Base-by-base conservation (phyloP, 92 coral and sea anemone genomes). In the Umimayanthus chanpuru region DNA sequence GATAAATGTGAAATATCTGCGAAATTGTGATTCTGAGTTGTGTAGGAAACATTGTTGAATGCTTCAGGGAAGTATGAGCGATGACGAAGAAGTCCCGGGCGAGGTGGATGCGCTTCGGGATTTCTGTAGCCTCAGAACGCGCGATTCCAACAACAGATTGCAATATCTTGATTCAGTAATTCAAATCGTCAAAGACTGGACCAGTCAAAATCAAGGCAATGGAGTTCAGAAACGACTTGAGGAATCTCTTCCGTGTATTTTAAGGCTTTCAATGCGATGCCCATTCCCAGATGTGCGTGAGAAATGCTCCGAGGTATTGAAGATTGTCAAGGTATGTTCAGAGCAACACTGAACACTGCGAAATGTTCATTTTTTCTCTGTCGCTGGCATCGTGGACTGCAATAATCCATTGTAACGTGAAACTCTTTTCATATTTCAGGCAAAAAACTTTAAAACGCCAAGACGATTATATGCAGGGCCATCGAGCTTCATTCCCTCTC, bases 201-300 rank as follows among this genome's bases (percentile, higher is more conserved):
- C 90, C 26, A 93, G 81, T 90, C 90, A 85, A 64, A 93, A 93
- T 88, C 88, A 50, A 12, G 91, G 89, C 50, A 88, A 94, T 81
- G 96, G 96, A 76, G 81, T 88, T 41, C 83, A 90, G 36, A 91
- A 93, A 41, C 82, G 87, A 75, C 91, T 96, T 73, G 92, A 91
- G 86, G 94, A 89, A 64, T 74, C 94, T 49, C 91, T 97, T 29
- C 99, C 99, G 50, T 92, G 94, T 65, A 86, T 97, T 82, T 91
- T 97, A 80, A 91, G 98, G 76, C 95, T 97, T 84, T 94, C 99
- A 23, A 58, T 78, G 44, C 92, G 98, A 64, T 92, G 98, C 77
- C 98, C 99, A 32, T 97, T 97, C 75, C 92, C 98, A 76, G 99
- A 97, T 91, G 96, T 97, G 65, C 92, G 99, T 44, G 94, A 86